Base-by-base conservation (phyloP, 2,113 vertebrate genomes). In the Zosterops pallidus region DNA sequence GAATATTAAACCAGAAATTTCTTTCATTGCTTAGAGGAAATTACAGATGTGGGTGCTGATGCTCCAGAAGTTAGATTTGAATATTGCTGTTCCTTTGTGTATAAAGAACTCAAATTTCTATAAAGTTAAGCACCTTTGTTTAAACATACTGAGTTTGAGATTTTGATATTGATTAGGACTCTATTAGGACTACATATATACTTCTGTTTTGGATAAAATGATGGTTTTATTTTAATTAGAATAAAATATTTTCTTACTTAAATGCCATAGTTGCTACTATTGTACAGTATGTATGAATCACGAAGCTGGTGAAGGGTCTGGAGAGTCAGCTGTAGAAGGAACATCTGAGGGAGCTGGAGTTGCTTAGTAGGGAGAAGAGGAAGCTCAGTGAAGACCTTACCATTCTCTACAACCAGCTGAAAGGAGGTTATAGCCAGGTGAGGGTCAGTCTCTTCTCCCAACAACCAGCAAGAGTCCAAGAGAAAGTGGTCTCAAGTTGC, bases 231-330 rank as follows among this genome's bases (percentile, higher is more conserved):
- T 91, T 79, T 52, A 56, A 83, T 55, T 68, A 39, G 41, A 75
- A 59, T 70, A 56, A 83, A 68, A 23, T 84, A 17, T 56, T 65
- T 83, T 72, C 22, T 57, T 89, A 35, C 12, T 62, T 64, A 72
- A 68, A 72, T 77, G 16, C 19, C 8, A 9, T 52, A 50, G 46
- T 21, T 83, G 26, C 31, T 75, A 22, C 26, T 55, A 23, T 80
- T 75, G 7, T 59, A 33, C 35, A 31, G 42, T 26, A 20, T 41
- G 1, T 69, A 5, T 1, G 0, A 46, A 74, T 39, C 33, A 24
- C 0, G 0, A 50, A 41, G 23, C 33, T 65, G 46, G 6, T 50
- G 50, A n/a, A n/a, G 33, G 35, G 21, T 47, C 63, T 67, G 4
- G 23, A 86, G 37, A 6, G 11, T 37, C 57, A 39, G 23, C 33